These are phyloP conservation scores for Enteromius fasciolatus DNA, from an alignment of 2,797 vertebrate species.

Conservation along the genomic window DNA sequence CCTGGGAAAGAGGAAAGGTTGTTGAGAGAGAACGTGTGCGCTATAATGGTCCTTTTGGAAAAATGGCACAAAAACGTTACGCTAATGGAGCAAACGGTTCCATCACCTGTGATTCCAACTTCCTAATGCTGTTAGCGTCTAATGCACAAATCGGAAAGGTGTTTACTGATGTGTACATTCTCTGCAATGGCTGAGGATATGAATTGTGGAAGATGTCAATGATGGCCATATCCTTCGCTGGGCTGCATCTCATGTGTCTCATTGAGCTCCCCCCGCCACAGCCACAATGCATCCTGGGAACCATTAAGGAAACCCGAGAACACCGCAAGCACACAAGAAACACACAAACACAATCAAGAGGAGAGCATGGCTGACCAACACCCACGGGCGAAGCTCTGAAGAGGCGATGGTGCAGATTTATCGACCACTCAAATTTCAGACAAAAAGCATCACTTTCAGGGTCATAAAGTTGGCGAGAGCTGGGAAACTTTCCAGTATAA, in stretches of 20 bases:
- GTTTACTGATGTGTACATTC: conserved; percentile 44
- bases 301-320: conserved; percentile 85
- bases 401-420: conserved; percentile 38
- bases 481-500: neutral
- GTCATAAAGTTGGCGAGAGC: neutral
- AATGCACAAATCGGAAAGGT: conserved; percentile 43
- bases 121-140: conserved; percentile 39
- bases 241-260: conserved; percentile 78
- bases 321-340: conserved; percentile 79
- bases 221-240: conserved; percentile 68
- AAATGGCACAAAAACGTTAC: conserved; percentile 20
- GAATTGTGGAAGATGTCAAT: conserved; percentile 48
- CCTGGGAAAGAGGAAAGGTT: conserved; percentile 50
- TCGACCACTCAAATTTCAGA: conserved; percentile 35
- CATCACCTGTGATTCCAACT: conserved; percentile 16
- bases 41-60: conserved; percentile 38
- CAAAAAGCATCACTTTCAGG: conserved; percentile 35
- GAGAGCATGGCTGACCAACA: conserved; percentile 60
- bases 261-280: conserved; percentile 77
- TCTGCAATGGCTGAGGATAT: conserved; percentile 29
- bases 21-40: neutral
- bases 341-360: conserved; percentile 76
- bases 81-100: conserved; percentile 13
- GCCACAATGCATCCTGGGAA: conserved; percentile 85
- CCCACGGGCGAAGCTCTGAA: conserved; percentile 33